These are phyloP conservation scores for Hirundo rustica DNA, from an alignment of 2,797 vertebrate species.

Conservation along the genomic window DNA sequence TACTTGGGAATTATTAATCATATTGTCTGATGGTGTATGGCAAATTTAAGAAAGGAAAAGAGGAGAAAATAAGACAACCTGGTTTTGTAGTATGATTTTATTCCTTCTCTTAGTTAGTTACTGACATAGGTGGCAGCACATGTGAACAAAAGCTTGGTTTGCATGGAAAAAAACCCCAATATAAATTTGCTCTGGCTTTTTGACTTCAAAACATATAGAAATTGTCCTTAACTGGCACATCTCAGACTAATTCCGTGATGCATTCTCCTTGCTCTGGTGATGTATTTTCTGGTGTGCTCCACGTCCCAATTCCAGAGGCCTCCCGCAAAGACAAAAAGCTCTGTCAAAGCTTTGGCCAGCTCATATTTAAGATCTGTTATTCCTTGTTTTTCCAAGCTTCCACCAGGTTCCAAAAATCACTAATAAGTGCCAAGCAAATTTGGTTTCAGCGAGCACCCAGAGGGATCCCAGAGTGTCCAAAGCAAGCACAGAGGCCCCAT, in stretches of 20 bases:
- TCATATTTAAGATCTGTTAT: background rate
- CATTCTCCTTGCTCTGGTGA: background rate
- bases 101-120: background rate
- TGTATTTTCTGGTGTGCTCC: background rate
- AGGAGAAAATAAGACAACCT: background rate
- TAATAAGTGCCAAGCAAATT: background rate
- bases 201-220: background rate
- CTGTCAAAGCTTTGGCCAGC: background rate
- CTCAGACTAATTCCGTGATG: background rate
- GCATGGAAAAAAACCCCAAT: background rate
- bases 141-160: background rate
- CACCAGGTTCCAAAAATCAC: conserved; percentile 4
- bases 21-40: background rate
- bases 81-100: background rate
- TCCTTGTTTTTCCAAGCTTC: background rate
- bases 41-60: background rate
- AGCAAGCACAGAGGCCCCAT: background rate
- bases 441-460: background rate
- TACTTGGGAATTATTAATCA: background rate
- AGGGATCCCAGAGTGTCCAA: background rate
- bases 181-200: background rate
- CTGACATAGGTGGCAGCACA: background rate
- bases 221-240: background rate
- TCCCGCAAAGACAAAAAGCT: background rate
- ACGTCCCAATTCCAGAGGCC: background rate